Evolutionary conservation across 1,140 invertebrate species (phyloP).

Genomic region (Tyrophagus putrescentiae): DNA sequence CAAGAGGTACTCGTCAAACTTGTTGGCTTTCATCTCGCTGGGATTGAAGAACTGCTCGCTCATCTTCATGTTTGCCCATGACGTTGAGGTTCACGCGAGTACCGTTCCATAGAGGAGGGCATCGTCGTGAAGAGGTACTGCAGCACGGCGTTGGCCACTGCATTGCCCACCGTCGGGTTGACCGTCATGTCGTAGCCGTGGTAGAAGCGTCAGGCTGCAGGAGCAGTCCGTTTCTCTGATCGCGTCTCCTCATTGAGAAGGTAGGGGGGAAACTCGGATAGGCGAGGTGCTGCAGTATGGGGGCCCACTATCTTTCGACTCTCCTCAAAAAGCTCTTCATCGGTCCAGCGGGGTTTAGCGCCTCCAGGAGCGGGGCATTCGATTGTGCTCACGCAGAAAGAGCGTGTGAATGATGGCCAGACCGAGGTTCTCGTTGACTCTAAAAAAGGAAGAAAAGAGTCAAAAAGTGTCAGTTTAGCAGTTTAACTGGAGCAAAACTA

Average conservation of each 20-base stretch:
- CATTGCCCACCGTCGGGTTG: slow-evolving; percentile 54
- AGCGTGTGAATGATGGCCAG: slow-evolving; percentile 37
- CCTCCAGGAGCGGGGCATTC: slow-evolving; percentile 26
- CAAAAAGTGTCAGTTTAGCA: too few relatives aligned
- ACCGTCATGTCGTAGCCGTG: slow-evolving; percentile 64
- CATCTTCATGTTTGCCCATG: slow-evolving; percentile 36
- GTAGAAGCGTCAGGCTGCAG: slow-evolving; percentile 46
- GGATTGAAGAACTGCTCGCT: slow-evolving; percentile 42
- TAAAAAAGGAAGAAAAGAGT: too few relatives aligned
- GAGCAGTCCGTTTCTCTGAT: slow-evolving; percentile 47
- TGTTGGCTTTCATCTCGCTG: slow-evolving; percentile 41
- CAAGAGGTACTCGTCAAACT: slow-evolving; percentile 36
- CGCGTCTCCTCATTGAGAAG: slow-evolving; percentile 40
- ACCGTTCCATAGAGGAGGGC: slow-evolving; percentile 40
- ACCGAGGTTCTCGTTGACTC: slow-evolving; percentile 55
- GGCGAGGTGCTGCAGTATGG: slow-evolving; percentile 39
- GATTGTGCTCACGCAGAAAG: slow-evolving; percentile 33
- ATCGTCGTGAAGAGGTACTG: slow-evolving; percentile 58
- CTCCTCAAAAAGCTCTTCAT: slow-evolving; percentile 38
- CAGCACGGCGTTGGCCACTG: slow-evolving; percentile 54
- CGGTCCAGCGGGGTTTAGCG: slow-evolving; percentile 31
- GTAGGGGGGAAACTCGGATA: slow-evolving; percentile 41
- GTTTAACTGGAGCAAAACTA: too few relatives aligned
- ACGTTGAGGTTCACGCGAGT: slow-evolving; percentile 30
- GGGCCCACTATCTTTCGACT: slow-evolving; percentile 38